A percentile compares a stretch with the other conserved stretches of the same genome.
Conservation (phyloP, 2,113 vertebrate species). For the Callipepla californica region DNA sequence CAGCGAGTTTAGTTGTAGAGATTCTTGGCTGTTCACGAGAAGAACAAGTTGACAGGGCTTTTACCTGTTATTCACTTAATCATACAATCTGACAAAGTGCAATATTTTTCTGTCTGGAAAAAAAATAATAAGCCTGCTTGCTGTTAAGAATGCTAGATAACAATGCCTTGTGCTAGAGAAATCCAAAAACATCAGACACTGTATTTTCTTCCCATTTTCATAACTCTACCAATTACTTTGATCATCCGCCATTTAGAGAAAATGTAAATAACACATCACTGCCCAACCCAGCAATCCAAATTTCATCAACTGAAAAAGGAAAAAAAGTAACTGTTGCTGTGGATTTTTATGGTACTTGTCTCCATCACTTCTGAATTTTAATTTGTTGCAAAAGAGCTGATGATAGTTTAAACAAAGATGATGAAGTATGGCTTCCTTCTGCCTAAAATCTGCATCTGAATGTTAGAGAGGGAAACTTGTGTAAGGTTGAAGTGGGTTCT, state of each 20-base stretch:
- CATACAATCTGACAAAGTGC: not conserved
- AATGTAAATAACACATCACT: not conserved
- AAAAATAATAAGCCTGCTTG: not conserved
- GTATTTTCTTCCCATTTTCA: not conserved
- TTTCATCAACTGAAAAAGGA: not conserved
- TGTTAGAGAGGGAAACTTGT: not conserved
- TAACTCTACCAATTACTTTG: not conserved
- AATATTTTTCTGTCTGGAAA: not conserved
- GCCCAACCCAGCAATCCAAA: not conserved
- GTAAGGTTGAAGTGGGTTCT: conserved; percentile 8
- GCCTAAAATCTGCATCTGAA: not conserved
- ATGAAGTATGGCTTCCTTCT: conserved; percentile 2
- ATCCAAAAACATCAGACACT: not conserved
- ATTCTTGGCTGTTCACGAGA: not conserved
- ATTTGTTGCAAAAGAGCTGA: not conserved
- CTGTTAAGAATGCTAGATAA: not conserved
- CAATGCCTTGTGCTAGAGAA: not conserved
- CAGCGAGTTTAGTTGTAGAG: not conserved
- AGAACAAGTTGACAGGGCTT: not conserved
- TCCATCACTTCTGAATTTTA: not conserved
- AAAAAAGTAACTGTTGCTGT: not conserved
- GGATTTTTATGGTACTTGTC: conserved; percentile 34
- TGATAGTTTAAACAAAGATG: conserved; percentile 19
- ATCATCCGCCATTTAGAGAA: not conserved
- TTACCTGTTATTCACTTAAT: not conserved